Percentiles rank a stretch among this genome's conserved stretches.
These are phyloP conservation scores for Bergia puertoricense DNA, from an alignment of 92 coral and sea anemone genomes.

Conservation along the genomic window DNA sequence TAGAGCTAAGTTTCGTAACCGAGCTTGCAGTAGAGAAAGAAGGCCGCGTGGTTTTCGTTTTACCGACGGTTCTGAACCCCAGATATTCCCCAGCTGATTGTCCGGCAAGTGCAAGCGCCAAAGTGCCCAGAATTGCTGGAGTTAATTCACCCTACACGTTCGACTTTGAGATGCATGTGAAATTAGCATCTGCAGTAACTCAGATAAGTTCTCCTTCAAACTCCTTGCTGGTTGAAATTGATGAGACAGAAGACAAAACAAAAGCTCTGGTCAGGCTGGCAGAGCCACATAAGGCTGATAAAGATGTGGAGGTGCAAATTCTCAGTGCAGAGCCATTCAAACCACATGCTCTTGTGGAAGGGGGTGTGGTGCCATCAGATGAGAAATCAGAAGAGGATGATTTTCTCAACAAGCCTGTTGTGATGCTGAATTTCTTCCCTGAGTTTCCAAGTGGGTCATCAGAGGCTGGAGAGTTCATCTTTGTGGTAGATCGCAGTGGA, in stretches of 20 bases:
- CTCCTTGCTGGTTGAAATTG: conserved; percentile 54
- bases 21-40: conserved; percentile 69
- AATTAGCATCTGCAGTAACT: conserved; percentile 61
- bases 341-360: conserved; percentile 59
- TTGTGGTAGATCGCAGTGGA: conserved; percentile 81
- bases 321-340: conserved; percentile 51
- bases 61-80: conserved; percentile 80
- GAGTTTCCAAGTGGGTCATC: conserved; percentile 67
- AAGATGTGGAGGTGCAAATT: conserved; percentile 59
- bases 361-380: conserved; percentile 43
- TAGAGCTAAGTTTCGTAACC: conserved; percentile 68
- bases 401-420: conserved; percentile 60
- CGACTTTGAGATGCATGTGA: conserved; percentile 72
- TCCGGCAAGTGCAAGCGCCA: conserved; percentile 41
- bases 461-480: conserved; percentile 77
- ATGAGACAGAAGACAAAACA: conserved; percentile 53
- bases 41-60: conserved; percentile 69
- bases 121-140: conserved; percentile 29
- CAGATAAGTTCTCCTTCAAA: conserved; percentile 69
- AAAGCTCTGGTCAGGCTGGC: conserved; percentile 55
- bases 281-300: conserved; percentile 53
- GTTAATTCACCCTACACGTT: conserved; percentile 54
- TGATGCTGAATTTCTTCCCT: conserved; percentile 79
- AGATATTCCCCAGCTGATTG: conserved; percentile 67
- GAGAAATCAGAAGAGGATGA: conserved; percentile 43